A percentile compares a stretch with the other conserved stretches of the same genome.
Conservation (phyloP, 2,888 invertebrate species). For the Perithous albicinctus region DNA sequence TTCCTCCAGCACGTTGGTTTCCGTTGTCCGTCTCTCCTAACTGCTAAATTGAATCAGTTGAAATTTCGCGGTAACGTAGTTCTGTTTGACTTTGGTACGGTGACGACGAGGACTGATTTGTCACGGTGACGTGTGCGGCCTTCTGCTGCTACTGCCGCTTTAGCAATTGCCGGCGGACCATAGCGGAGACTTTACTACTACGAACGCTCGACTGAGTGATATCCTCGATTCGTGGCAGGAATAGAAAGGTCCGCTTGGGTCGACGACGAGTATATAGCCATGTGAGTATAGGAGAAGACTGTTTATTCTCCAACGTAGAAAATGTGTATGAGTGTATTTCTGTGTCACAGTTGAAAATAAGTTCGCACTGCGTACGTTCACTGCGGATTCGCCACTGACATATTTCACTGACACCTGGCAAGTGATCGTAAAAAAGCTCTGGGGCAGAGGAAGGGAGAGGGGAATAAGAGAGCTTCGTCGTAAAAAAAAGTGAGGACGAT, state of each 20-base stretch:
- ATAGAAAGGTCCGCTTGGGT: constrained; percentile 32
- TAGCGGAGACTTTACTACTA: constrained; percentile 42
- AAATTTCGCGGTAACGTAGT: constrained; percentile 77
- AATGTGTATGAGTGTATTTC: constrained; percentile 6
- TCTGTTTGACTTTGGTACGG: constrained; percentile 79
- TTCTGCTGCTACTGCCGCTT: not conserved
- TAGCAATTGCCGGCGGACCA: constrained; percentile 44
- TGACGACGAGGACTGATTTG: constrained; percentile 74
- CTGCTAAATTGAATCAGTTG: constrained; percentile 76
- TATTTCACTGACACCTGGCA: constrained; percentile 44
- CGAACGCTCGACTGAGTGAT: constrained; percentile 37
- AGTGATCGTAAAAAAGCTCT: constrained; percentile 35
- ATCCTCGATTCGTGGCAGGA: constrained; percentile 59
- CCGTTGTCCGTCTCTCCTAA: constrained; percentile 47
- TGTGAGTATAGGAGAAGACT: not conserved
- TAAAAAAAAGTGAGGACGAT: constrained; percentile 38
- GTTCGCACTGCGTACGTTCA: constrained; percentile 33
- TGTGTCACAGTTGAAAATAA: constrained; percentile 34
- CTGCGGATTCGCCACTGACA: constrained; percentile 32
- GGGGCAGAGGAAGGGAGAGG: not conserved
- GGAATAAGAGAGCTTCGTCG: constrained; percentile 1
- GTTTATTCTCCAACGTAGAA: constrained; percentile 14
- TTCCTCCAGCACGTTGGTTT: constrained; percentile 7
- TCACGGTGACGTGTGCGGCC: constrained; percentile 56
- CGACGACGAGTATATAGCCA: constrained; percentile 12